Percentiles rank a stretch among this genome's conserved stretches.
These are phyloP conservation scores for Agrypnus murinus DNA, from an alignment of 2,888 invertebrate genomes.

Conservation along the genomic window DNA sequence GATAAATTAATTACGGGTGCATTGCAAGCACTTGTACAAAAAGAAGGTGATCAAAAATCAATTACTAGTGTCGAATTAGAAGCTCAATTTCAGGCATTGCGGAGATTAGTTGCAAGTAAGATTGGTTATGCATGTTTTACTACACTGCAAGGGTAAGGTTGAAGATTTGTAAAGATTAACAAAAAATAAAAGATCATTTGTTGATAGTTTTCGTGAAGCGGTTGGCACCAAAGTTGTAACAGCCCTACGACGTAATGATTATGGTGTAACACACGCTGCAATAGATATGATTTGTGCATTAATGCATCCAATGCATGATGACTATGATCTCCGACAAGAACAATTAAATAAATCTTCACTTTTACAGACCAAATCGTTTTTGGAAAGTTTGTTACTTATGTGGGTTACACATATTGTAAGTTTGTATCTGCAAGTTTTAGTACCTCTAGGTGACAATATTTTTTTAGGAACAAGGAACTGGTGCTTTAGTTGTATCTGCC, in stretches of 20 bases:
- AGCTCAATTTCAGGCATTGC: slow-evolving; percentile 95
- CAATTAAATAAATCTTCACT: slow-evolving; percentile 98
- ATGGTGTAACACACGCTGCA: slow-evolving; percentile 95
- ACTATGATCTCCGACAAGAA: slow-evolving; percentile 97
- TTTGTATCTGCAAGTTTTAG: too few species aligned
- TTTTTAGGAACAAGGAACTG: slow-evolving; percentile 81
- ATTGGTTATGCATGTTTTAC: slow-evolving; percentile 98
- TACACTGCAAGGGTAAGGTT: slow-evolving; percentile 86
- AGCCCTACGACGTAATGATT: slow-evolving; percentile 89
- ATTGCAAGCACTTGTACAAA: slow-evolving; percentile 87
- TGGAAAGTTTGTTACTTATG: slow-evolving; percentile 95
- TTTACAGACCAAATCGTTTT: slow-evolving; percentile 91
- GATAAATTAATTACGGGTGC: slow-evolving; percentile 96
- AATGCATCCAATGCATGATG: slow-evolving; percentile 98
- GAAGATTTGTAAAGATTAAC: too few species aligned
- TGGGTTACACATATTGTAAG: slow-evolving; percentile 95
- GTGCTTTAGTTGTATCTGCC: slow-evolving; percentile 95
- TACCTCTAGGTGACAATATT: too few species aligned
- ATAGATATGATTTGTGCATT: slow-evolving; percentile 98
- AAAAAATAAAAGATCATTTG: too few species aligned
- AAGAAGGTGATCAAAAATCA: slow-evolving; percentile 78
- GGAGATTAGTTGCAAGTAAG: slow-evolving; percentile 96
- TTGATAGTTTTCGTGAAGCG: slow-evolving; percentile 91
- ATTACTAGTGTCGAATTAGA: slow-evolving; percentile 86
- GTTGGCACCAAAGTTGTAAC: slow-evolving; percentile 94